Conservation (phyloP, 2,888 invertebrate species). For the Colostygia pectinataria region DNA sequence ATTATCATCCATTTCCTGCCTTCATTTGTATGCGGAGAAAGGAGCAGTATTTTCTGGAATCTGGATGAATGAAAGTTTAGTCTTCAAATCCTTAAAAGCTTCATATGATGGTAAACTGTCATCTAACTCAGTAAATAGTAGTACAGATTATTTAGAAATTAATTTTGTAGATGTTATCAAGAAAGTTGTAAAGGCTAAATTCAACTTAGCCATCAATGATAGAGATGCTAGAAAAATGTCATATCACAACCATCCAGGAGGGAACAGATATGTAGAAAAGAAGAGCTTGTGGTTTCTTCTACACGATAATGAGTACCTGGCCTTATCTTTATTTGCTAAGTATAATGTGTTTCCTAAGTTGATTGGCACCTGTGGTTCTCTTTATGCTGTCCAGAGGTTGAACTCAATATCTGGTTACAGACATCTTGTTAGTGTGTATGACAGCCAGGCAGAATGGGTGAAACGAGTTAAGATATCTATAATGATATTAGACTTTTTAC, state of each 20-base stretch:
- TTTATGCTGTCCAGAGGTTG: conserved; percentile 86
- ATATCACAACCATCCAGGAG: conserved; percentile 64
- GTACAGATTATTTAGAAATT: conserved; percentile 78
- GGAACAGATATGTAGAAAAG: conserved; percentile 75
- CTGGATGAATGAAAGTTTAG: conserved; percentile 81
- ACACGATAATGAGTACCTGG: conserved; percentile 86
- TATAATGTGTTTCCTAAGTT: conserved; percentile 85
- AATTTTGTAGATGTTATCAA: conserved; percentile 79
- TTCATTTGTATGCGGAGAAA: conserved; percentile 84
- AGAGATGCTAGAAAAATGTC: conserved; percentile 72
- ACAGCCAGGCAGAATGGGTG: conserved; percentile 82
- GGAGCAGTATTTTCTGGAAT: conserved; percentile 84
- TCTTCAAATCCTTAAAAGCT: conserved; percentile 81
- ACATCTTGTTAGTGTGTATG: conserved; percentile 67
- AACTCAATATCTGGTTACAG: conserved; percentile 79
- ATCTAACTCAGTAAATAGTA: conserved; percentile 66
- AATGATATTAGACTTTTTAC: conserved; percentile 84
- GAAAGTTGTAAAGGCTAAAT: conserved; percentile 73
- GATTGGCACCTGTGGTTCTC: conserved; percentile 85
- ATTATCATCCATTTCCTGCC: conserved; percentile 81
- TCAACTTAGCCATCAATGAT: conserved; percentile 78
- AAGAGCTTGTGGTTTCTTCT: conserved; percentile 85
- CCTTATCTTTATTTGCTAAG: conserved; percentile 82
- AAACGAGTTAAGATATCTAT: conserved; percentile 80
- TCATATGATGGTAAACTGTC: conserved; percentile 63